Evolutionary conservation across 1,140 invertebrate genomes (phyloP), one percentile per base, ranked within the genome.

Genomic region (Teleopsis dalmanni): DNA sequence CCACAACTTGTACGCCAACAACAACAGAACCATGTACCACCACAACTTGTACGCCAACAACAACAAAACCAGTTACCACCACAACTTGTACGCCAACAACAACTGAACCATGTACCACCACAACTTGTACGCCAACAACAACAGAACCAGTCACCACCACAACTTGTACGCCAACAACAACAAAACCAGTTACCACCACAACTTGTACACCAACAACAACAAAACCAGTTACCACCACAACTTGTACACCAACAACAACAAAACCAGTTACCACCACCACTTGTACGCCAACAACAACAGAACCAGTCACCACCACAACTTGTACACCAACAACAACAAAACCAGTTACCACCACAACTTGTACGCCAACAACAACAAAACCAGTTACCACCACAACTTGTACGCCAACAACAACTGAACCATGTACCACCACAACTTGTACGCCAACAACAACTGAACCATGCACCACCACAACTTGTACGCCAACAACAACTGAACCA

Each of bases 181-280:
- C 36, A 26, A 8, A 26, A 45, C 23, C 37, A 33, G 50, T 1
- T 7, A 50, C 16, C 19, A 42, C 40, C 5, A 18, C 26, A n/a
- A 53, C 29, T 33, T 44, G 40, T 38, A 47, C 45, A 52, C 27
- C 47, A 47, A n/a, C 29, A 36, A 11, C 19, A 0, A 49, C 54
- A 0, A 46, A 33, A 0, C 41, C 48, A 10, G 31, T 50, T 10
- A 48, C 53, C 9, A 47, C 47, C 16, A 23, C 10, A 7, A 11
- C 14, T 14, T 8, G 52, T 8, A 44, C 35, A 14, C 52, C 52
- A 13, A 58, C 14, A 14, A 54, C 52, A 6, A 54, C 53, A 0
- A 48, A 34, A 14, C 13, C 8, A 9, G 40, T n/a, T 0, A 53
- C 50, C 4, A 26, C 45, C 13, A 34, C 38, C 8, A 47, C 49